Base-by-base conservation (phyloP, 1,140 invertebrate species). In the Apis florea region DNA sequence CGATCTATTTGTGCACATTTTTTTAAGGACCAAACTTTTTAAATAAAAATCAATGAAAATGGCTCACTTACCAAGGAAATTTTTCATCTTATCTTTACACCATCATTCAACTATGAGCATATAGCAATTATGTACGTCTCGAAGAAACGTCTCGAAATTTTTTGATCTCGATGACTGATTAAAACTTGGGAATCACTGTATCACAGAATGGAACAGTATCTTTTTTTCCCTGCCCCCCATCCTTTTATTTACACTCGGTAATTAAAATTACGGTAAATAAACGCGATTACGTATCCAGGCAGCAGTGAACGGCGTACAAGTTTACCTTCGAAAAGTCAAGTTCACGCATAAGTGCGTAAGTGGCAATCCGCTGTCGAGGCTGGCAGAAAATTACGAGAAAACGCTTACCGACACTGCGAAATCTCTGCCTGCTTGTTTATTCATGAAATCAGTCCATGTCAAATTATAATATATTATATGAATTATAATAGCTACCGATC, bases 311-410 rank as follows among this genome's bases (percentile, higher is more conserved):
- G 66, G 56, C 47, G 17, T 75, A 79, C 31, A 59, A 61, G 66
- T 76, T 72, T 47, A 63, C 83, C 59, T 86, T 84, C 75, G 72
- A 84, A 84, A 82, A 83, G 83, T 87, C 85, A 87, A 88, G 83
- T 88, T 88, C 59, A 87, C 79, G 86, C 79, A 88, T 61, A 87
- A 79, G 71, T 83, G 86, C 86, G 76, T 72, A 87, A 87, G 86
- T 87, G 66, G 86, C 78, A 84, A 86, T 63, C 59, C 75, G 54
- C 59, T 78, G 31, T 80, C 67, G 81, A 59, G 80, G 84, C 77
- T 72, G 70, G 80, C 68, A 78, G 84, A 86, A 70, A 79, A 69
- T 83, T 71, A 64, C 80, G 71, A 83, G 84, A 83, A 83, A 75
- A 66, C 66, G 56, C 56, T 74, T 69, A 67, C 24, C 15, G 83